A percentile compares a stretch with the other conserved stretches of the same genome.
These are phyloP conservation scores for Muricea muricata DNA, from an alignment of 92 coral and sea anemone species.

Conservation along the genomic window DNA sequence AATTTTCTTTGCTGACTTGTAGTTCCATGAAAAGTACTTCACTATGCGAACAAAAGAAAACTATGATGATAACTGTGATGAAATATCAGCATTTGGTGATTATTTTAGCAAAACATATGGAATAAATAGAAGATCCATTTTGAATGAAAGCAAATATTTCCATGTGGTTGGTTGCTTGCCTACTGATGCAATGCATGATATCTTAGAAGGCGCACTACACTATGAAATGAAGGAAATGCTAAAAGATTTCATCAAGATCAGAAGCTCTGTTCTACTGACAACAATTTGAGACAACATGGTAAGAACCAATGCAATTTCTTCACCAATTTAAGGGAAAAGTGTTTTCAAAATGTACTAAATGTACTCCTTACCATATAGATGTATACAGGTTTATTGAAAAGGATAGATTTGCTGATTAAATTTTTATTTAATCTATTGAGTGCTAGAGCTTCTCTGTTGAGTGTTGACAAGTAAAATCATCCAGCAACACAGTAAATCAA, in stretches of 20 bases:
- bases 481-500: too few species aligned
- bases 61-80: background rate
- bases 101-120: slow-evolving; percentile 25
- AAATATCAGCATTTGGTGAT: background rate
- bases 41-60: background rate
- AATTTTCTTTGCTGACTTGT: background rate
- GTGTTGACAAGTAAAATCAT: too few species aligned
- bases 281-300: background rate
- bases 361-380: background rate
- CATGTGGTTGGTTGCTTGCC: slow-evolving; percentile 17
- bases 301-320: background rate
- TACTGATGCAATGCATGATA: slow-evolving; percentile 22
- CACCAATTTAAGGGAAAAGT: background rate
- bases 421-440: too few species aligned
- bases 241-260: background rate
- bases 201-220: slow-evolving; percentile 16
- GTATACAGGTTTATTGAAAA: background rate
- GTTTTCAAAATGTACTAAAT: background rate
- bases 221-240: slow-evolving; percentile 24
- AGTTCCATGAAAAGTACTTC: slow-evolving; percentile 8
- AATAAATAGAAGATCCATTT: slow-evolving; percentile 5
- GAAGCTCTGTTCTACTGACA: background rate
- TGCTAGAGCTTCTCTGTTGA: too few species aligned
- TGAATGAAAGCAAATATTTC: slow-evolving; percentile 4
- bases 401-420: too few species aligned